Percentiles rank a stretch among this genome's conserved stretches.
phyloP scores from a whole-genome alignment of 2,888 invertebrate species.

The Aphidius colemani region DNA sequence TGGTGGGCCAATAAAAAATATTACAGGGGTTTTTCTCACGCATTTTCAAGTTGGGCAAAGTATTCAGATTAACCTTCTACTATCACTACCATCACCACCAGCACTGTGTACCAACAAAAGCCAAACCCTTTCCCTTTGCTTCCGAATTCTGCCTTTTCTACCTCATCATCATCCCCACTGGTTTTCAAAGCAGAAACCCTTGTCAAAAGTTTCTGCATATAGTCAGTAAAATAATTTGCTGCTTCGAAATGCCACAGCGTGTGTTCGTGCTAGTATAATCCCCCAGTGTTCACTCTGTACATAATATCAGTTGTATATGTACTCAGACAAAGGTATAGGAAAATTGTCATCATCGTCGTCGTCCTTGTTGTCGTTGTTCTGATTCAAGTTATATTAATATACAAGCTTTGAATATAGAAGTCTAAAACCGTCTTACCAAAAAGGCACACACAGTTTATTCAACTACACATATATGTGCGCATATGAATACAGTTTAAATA shows the following conservation, averaged over 20 bases:
- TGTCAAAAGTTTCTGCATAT: constrained; percentile 42
- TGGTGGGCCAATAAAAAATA: no score
- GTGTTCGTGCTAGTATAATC: constrained; percentile 25
- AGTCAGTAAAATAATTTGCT: constrained; percentile 45
- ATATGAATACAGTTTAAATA: constrained; percentile 9
- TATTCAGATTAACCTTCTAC: constrained; percentile 26
- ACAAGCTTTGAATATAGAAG: not conserved
- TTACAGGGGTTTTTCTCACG: not conserved
- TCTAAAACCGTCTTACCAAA: not conserved
- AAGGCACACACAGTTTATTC: not conserved
- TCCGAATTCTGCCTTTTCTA: not conserved
- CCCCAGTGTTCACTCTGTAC: constrained; percentile 10
- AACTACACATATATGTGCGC: not conserved
- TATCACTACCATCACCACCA: not conserved
- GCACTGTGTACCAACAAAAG: not conserved
- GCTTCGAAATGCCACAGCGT: constrained; percentile 39
- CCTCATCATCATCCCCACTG: not conserved
- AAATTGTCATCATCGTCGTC: constrained; percentile 2
- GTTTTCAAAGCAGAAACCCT: constrained; percentile 15
- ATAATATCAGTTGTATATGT: constrained; percentile 10
- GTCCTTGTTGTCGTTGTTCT: no score
- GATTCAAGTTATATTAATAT: constrained; percentile 14
- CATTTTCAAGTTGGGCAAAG: constrained; percentile 24
- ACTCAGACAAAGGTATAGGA: constrained; percentile 7
- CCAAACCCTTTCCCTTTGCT: not conserved